Base-by-base conservation (phyloP, 2,888 invertebrate species). In the Odontomyia ornata region DNA sequence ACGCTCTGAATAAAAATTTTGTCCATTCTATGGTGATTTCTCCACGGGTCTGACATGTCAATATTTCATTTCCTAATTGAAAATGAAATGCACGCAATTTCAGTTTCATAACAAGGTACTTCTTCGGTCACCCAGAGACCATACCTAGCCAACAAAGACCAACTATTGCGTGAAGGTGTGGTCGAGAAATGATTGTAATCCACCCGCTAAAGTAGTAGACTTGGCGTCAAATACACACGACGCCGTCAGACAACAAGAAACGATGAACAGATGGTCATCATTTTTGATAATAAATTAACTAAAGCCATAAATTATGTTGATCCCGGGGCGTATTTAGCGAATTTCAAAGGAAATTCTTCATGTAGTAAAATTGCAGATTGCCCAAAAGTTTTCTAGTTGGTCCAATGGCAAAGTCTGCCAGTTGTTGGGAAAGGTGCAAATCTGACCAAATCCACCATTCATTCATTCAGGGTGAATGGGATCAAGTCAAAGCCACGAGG, bases 261-360 rank as follows among this genome's bases (percentile, higher is more conserved):
- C 65, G 36, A 65, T 27, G 9, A 65, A 65, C 65, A 65, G 36
- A 65, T 65, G 65, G 65, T 43, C 65, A 65, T 65, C 65, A 65
- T 43, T 65, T 30, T 36, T 65, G 36, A 43, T 65, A 15, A 65
- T 30, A 65, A 65, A 65, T 65, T 65, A 30, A 65, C 43, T n/a
- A n/a, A 36, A 1, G 65, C 27, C 65, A 65, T 65, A 30, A 65
- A 65, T 65, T 36, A 65, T 36, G 23, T n/a, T 65, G 15, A 52
- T 52, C 52, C 52, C 18, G 15, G 18, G 52, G n/a, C 18, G 52
- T 52, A 18, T 52, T 9, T 52, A 9, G 52, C 52, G 13, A 52
- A 52, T 52, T 13, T n/a, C 18, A 18, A 52, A 52, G 52, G 18
- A 52, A 18, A 4, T 52, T 15, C 52, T 36, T 36, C 36, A 36